phyloP scores from a whole-genome alignment of 2,797 vertebrate species.

The Ataeniobius toweri region DNA sequence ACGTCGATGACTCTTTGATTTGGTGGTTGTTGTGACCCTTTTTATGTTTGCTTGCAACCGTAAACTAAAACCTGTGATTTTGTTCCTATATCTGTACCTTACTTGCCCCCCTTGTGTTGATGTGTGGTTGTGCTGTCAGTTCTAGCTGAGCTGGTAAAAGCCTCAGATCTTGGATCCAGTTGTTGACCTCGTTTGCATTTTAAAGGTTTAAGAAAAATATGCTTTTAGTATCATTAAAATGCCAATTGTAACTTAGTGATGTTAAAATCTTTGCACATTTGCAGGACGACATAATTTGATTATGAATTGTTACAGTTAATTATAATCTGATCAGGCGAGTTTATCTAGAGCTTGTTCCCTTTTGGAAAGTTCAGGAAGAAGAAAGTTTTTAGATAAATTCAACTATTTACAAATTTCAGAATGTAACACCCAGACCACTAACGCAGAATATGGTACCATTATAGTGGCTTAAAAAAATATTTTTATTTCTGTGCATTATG shows the following conservation, averaged over 20 bases:
- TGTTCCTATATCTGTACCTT: slow-evolving; percentile 38
- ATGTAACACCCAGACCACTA: slow-evolving; percentile 35
- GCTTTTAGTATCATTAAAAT: neutral
- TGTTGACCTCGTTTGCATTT: slow-evolving; percentile 25
- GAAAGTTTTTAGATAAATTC: slow-evolving; percentile 35
- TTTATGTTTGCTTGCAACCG: slow-evolving; percentile 72
- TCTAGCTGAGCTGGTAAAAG: slow-evolving; percentile 30
- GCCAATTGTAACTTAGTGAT: neutral
- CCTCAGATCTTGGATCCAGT: slow-evolving; percentile 17
- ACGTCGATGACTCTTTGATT: slow-evolving; percentile 68
- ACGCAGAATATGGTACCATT: slow-evolving; percentile 27
- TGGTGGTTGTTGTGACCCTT: slow-evolving; percentile 70
- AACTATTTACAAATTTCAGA: slow-evolving; percentile 8
- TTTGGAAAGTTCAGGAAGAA: slow-evolving; percentile 34
- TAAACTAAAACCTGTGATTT: slow-evolving; percentile 40
- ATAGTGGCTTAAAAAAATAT: slow-evolving; percentile 4
- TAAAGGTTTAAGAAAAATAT: neutral
- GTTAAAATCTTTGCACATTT: slow-evolving; percentile 14
- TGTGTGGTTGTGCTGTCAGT: slow-evolving; percentile 54
- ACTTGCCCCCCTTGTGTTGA: slow-evolving; percentile 43
- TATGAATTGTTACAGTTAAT: no score
- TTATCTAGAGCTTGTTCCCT: slow-evolving; percentile 25
- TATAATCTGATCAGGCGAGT: slow-evolving; percentile 9
- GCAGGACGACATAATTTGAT: slow-evolving; percentile 6
- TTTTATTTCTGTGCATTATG: slow-evolving; percentile 22